Base-by-base conservation (phyloP, 2,888 invertebrate species). In the Alsophila aescularia region DNA sequence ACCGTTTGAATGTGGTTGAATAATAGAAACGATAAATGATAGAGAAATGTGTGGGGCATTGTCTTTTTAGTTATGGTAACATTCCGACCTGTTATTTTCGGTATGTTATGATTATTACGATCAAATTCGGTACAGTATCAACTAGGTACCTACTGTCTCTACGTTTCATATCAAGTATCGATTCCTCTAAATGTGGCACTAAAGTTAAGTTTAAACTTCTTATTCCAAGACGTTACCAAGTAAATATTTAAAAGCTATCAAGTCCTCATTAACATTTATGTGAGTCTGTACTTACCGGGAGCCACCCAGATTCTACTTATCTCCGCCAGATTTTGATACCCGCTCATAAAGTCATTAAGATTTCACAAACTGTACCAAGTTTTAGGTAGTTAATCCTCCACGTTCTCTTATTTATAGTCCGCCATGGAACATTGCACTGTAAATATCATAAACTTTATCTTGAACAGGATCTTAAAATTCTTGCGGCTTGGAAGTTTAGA, bases 401-500 rank as follows among this genome's bases (percentile, higher is more conserved):
- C 50, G 50, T 45, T 41, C 48, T 48, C 29, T 21, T 54, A 55
- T 55, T 55, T 50, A 55, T 50, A 44, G 55, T 36, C 18, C 41
- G 14, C 18, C 37, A 4, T 29, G 18, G 50, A 44, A 49, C 40
- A 50, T 39, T 50, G 49, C 53, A 39, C 49, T 49, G 44, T 45
- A 50, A 50, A 55, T 55, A 55, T 55, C 27, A 50, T 45, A 45
- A 55, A 50, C 44, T 45, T 40, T 49, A 54, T 55, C 40, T 50
- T 18, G 31, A 50, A 16, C 24, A 7, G 27, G 44, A 55, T 50
- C 55, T 50, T 50, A 44, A 49, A 44, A 50, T 55, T 44, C 43
- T 31, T 41, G 40, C 40, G 44, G 44, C 39, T n/a, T 13, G 27
- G 31, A 50, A 50, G 37, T 55, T 41, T 15, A 14, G 18, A 12